Evolutionary conservation across 2,797 vertebrate species (phyloP).

Genomic region (Catostomus latipinnis): DNA sequence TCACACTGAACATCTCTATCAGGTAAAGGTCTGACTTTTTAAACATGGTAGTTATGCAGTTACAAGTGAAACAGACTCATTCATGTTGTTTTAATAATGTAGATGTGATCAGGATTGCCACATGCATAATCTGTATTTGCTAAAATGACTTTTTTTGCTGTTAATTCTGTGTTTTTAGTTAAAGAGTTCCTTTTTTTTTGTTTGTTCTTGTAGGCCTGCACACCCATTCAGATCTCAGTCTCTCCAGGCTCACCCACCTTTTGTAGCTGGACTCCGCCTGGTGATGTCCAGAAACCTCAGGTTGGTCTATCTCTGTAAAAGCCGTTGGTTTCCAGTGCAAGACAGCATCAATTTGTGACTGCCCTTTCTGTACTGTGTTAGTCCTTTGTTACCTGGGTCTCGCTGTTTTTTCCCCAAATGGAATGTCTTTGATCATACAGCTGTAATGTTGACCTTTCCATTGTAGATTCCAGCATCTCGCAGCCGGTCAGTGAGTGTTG

Average conservation of each 20-base stretch:
- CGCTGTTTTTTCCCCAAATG: too few relatives aligned
- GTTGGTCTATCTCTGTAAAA: constrained; percentile 60
- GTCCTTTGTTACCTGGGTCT: too few relatives aligned
- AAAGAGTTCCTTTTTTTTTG: background rate
- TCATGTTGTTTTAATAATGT: background rate
- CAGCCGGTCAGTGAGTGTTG: constrained; percentile 83
- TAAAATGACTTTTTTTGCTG: too few relatives aligned
- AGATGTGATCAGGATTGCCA: too few relatives aligned
- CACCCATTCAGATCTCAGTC: constrained; percentile 84
- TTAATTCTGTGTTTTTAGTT: background rate
- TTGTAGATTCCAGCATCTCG: constrained; percentile 66
- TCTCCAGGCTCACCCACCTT: constrained; percentile 83
- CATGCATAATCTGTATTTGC: too few relatives aligned
- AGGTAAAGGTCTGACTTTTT: constrained; percentile 68
- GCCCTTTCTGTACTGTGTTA: background rate
- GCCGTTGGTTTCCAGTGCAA: background rate
- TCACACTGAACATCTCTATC: constrained; percentile 92
- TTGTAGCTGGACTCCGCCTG: constrained; percentile 81
- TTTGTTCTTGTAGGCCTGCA: constrained; percentile 77
- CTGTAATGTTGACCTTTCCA: background rate
- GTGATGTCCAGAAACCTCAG: constrained; percentile 67
- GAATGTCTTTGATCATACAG: too few relatives aligned
- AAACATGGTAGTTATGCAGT: too few relatives aligned
- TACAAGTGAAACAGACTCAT: background rate
- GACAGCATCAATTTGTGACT: too few relatives aligned